Evolutionary conservation across 2,797 vertebrate species (phyloP).

Genomic region (Spondyliosoma cantharus): DNA sequence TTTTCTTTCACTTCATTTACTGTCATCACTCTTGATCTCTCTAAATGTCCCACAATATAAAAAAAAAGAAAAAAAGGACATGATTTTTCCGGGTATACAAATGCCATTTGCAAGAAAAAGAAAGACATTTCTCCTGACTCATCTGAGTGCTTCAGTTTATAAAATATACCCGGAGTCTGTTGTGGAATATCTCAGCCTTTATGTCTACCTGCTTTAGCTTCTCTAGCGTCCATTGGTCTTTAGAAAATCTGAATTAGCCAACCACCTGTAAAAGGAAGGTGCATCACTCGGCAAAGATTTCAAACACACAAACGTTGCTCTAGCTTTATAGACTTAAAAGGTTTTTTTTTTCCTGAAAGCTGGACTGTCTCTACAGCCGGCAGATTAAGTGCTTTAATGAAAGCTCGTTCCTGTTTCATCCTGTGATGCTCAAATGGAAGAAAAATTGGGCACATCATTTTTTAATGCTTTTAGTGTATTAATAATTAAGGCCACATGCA

Average conservation of each 20-base stretch:
- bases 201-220: neutral
- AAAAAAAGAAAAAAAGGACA: neutral
- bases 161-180: neutral
- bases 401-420: constrained; percentile 12
- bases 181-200: neutral
- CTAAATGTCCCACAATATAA: neutral
- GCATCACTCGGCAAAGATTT: neutral
- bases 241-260: neutral
- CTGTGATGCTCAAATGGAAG: constrained; percentile 26
- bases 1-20: neutral
- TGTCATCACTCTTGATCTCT: neutral
- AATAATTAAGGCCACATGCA: constrained; percentile 38
- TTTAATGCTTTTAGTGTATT: constrained; percentile 60
- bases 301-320: no score
- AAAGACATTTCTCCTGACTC: neutral
- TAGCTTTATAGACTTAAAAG: neutral
- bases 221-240: neutral
- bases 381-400: constrained; percentile 55
- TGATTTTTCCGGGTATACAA: no score
- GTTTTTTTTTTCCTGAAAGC: constrained; percentile 4
- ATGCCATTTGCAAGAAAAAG: neutral
- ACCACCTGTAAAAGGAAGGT: neutral
- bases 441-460: constrained; percentile 38
- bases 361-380: constrained; percentile 25
- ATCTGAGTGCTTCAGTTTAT: neutral